Conservation (phyloP, 1,140 invertebrate genomes). For the Phymastichus coffea region DNA sequence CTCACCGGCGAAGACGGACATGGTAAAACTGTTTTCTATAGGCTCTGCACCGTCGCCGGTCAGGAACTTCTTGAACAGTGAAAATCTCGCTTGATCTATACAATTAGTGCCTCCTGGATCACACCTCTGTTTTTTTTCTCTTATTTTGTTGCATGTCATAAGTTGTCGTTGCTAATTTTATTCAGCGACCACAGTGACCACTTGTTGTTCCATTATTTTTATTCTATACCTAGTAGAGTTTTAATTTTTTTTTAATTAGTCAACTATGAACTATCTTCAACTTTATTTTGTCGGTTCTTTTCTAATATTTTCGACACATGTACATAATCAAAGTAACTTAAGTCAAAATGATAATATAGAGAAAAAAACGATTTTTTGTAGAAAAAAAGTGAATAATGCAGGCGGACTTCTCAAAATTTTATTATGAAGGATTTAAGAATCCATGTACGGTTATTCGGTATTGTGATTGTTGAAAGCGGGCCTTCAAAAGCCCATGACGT, state of each 20-base stretch:
- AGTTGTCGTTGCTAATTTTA: constrained; percentile 48
- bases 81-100: constrained; percentile 37
- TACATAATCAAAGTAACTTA: constrained; percentile 22
- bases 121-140: constrained; percentile 50
- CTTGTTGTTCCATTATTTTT: constrained; percentile 33
- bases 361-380: constrained; percentile 6
- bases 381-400: neutral
- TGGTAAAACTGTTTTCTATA: constrained; percentile 67
- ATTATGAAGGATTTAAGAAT: constrained; percentile 41
- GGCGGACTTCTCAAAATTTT: constrained; percentile 12
- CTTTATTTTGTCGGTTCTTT: constrained; percentile 30
- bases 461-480: no score
- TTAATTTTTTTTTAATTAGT: no score
- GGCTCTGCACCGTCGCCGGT: constrained; percentile 58
- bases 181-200: constrained; percentile 44
- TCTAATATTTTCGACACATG: constrained; percentile 23
- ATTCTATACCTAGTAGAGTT: constrained; percentile 42
- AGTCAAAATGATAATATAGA: no score
- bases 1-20: constrained; percentile 92
- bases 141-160: constrained; percentile 54
- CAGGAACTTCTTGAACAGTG: constrained; percentile 57
- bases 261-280: no score
- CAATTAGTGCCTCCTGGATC: constrained; percentile 40
- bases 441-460: no score
- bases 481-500: constrained; percentile 18